Evolutionary conservation across 2,888 invertebrate species (phyloP).

Genomic region (Carabus problematicus): DNA sequence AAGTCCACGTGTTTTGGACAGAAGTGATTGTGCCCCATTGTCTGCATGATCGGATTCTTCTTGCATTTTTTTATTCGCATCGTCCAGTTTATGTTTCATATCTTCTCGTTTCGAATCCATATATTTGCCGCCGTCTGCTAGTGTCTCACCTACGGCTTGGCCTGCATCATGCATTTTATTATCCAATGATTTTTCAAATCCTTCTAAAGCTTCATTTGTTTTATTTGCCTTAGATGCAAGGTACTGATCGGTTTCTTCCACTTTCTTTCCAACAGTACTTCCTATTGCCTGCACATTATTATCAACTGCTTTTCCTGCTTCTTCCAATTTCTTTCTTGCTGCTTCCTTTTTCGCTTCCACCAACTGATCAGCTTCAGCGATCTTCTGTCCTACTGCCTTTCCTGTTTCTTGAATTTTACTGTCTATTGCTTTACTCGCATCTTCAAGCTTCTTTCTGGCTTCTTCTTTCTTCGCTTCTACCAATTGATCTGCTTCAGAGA

Average conservation of each 20-base stretch:
- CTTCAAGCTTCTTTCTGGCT: constrained; percentile 43
- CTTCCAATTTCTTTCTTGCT: constrained; percentile 44
- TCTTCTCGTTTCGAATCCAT: constrained; percentile 48
- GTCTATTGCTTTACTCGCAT: constrained; percentile 55
- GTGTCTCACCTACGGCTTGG: constrained; percentile 44
- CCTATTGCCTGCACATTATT: constrained; percentile 44
- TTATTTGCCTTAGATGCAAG: constrained; percentile 35
- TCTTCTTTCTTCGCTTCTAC: constrained; percentile 45
- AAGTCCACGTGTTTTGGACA: constrained; percentile 47
- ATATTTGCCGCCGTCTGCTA: constrained; percentile 46
- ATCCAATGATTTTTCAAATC: constrained; percentile 41
- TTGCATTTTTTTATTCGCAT: constrained; percentile 46
- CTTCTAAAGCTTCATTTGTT: constrained; percentile 26
- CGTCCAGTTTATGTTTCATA: constrained; percentile 47
- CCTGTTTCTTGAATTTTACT: constrained; percentile 50
- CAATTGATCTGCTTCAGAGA: constrained; percentile 44
- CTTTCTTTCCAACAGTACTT: constrained; percentile 37
- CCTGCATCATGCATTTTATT: constrained; percentile 44
- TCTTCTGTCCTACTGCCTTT: constrained; percentile 45
- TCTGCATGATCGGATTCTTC: constrained; percentile 45
- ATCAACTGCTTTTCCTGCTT: constrained; percentile 45
- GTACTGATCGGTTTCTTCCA: constrained; percentile 42
- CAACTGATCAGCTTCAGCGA: constrained; percentile 44
- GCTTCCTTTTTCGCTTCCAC: constrained; percentile 45
- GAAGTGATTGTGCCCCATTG: constrained; percentile 45